Evolutionary conservation across 2,113 vertebrate species (phyloP), one percentile per base, ranked within the genome.

Genomic region (Pyrgilauda ruficollis): DNA sequence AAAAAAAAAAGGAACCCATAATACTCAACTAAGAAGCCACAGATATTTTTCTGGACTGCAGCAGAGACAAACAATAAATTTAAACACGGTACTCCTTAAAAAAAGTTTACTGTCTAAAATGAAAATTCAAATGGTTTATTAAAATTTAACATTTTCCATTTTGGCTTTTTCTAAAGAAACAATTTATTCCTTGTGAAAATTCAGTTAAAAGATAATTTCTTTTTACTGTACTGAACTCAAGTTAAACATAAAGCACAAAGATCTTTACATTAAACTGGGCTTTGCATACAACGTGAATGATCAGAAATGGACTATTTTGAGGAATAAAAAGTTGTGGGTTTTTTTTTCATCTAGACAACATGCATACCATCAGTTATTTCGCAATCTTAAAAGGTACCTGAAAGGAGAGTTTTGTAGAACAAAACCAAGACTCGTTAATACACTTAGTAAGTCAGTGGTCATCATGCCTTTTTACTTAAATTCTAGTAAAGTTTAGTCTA

Each of bases 21-120:
- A 91, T 96, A 97, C 75, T 96, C 96, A 95, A 95, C 96, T 97
- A 87, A 82, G 77, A 97, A 98, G 97, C 97, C 96, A 96, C 84
- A 72, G 91, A 95, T 91, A 93, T 92, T 83, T 97, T 96, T 96
- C 90, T 63, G 59, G 95, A 93, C 96, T 96, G 95, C 97, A 98
- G 97, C 87, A 94, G 49, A 97, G 77, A 95, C 96, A 95, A 97
- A 95, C 91, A 97, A 78, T 77, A 95, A 89, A 83, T 75, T 96
- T 96, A 77, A 96, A 96, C 97, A 97, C 52, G 39, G 88, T 94
- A 95, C 61, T 96, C 73, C 94, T 96, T 95, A 43, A 93, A 91
- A 93, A 95, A 93, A 86, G 55, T 74, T 93, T 70, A 68, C 87
- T 91, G 84, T 83, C 93, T 97, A 90, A 97, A 97, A 86, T 47